Percentiles rank a stretch among this genome's conserved stretches.
Evolutionary conservation across 2,113 vertebrate species (phyloP).

Genomic region (Anser brachyrhynchus): DNA sequence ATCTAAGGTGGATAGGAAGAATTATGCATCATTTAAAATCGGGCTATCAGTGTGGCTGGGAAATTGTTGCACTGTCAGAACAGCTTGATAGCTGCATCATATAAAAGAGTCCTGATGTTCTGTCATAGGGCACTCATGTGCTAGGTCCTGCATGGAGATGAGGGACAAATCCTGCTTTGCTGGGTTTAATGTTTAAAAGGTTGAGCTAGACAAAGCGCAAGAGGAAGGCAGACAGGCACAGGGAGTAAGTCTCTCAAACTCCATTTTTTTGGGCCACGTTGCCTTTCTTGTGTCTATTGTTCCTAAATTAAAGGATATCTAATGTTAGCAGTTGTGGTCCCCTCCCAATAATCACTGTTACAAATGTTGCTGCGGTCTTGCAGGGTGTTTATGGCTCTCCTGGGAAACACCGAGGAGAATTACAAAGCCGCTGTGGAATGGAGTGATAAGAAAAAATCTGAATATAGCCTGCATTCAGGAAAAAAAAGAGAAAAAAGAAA

Average conservation of each 20-base stretch:
- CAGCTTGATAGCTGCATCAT: neutral
- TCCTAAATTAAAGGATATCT: slow-evolving; percentile 34
- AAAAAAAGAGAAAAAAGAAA: neutral
- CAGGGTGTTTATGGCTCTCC: slow-evolving; percentile 25
- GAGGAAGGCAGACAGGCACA: neutral
- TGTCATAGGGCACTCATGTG: neutral
- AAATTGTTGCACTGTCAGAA: neutral
- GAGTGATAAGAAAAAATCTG: slow-evolving; percentile 30
- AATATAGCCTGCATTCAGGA: neutral
- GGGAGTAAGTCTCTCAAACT: neutral
- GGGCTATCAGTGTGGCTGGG: neutral
- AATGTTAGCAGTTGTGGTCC: slow-evolving; percentile 25
- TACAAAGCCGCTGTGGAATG: neutral
- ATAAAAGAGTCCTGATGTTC: neutral
- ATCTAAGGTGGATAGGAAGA: neutral
- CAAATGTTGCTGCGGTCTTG: slow-evolving; percentile 9
- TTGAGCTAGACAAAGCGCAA: neutral
- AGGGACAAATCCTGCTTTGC: neutral
- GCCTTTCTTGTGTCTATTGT: slow-evolving; percentile 35
- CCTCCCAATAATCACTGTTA: neutral
- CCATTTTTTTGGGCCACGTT: neutral
- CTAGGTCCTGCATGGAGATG: neutral
- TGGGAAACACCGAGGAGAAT: slow-evolving; percentile 18
- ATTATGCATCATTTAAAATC: neutral
- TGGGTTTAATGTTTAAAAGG: neutral